These are phyloP conservation scores for Perca flavescens DNA, from an alignment of 2,113 vertebrate genomes.

Conservation along the genomic window DNA sequence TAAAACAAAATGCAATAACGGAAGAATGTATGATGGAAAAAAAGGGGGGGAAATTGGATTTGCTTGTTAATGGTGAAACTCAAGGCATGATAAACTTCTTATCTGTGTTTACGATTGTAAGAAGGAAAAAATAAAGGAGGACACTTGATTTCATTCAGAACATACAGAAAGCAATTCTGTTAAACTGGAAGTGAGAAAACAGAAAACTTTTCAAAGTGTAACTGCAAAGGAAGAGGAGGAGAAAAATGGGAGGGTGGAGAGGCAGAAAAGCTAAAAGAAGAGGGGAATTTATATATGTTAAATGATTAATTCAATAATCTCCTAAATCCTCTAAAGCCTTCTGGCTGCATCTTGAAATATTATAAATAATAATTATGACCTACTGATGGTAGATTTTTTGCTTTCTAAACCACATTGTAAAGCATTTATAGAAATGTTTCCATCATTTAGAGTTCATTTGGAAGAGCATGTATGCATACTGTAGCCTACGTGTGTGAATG, in stretches of 20 bases:
- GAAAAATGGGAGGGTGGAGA: background rate
- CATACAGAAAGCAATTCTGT: background rate
- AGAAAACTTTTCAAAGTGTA: background rate
- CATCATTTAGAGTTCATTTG: background rate
- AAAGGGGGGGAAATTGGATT: constrained; percentile 8
- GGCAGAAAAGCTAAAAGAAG: constrained; percentile 5
- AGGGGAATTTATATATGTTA: background rate
- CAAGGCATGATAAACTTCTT: constrained; percentile 29
- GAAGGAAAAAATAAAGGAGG: background rate
- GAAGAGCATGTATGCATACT: background rate
- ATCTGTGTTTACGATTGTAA: constrained; percentile 28
- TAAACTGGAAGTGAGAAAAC: background rate
- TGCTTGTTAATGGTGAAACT: constrained; percentile 19
- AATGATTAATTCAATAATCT: constrained; percentile 21
- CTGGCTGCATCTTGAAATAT: background rate
- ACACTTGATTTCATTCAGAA: constrained; percentile 16
- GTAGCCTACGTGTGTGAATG: background rate
- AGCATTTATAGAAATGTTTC: background rate
- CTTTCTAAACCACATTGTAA: background rate
- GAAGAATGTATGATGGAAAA: constrained; percentile 17
- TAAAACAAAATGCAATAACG: constrained; percentile 32
- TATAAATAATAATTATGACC: background rate
- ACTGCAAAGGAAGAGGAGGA: background rate
- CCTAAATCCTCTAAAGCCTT: constrained; percentile 15
- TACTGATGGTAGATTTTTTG: background rate